Evolutionary conservation across 2,797 vertebrate species (phyloP).

Genomic region (Enteromius mattozi): DNA sequence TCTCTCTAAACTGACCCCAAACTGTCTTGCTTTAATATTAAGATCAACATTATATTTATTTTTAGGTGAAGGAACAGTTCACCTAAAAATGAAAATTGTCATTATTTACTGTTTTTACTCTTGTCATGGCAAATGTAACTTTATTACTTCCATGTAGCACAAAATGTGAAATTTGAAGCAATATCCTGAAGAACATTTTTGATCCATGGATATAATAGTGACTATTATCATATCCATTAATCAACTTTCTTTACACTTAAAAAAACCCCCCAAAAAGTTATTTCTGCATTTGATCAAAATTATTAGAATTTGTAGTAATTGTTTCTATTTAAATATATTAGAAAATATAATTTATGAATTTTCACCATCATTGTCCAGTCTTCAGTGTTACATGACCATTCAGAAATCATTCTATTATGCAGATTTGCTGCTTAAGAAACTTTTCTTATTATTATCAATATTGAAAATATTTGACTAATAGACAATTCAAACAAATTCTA

Average conservation of each 20-base stretch:
- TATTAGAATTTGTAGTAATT: not conserved
- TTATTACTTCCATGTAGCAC: not conserved
- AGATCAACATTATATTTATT: not conserved
- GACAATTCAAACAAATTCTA: not conserved
- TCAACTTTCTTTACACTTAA: too few species aligned
- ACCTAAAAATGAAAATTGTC: not conserved
- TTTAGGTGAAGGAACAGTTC: not conserved
- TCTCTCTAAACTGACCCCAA: not conserved
- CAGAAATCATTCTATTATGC: not conserved
- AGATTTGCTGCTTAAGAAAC: not conserved
- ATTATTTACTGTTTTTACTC: not conserved
- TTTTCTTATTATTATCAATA: not conserved
- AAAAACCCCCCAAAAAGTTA: too few species aligned
- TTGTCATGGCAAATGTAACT: not conserved
- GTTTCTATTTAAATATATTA: not conserved
- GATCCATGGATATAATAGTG: not conserved
- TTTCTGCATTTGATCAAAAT: not conserved
- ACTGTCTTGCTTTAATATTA: not conserved
- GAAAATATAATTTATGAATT: not conserved
- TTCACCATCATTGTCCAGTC: not conserved
- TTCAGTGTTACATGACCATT: not conserved
- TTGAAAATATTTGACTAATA: not conserved
- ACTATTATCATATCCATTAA: not conserved
- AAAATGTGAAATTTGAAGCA: not conserved
- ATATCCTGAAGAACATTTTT: not conserved